phyloP scores from a whole-genome alignment of 2,888 invertebrate species.

The Pseudococcus viburni region DNA sequence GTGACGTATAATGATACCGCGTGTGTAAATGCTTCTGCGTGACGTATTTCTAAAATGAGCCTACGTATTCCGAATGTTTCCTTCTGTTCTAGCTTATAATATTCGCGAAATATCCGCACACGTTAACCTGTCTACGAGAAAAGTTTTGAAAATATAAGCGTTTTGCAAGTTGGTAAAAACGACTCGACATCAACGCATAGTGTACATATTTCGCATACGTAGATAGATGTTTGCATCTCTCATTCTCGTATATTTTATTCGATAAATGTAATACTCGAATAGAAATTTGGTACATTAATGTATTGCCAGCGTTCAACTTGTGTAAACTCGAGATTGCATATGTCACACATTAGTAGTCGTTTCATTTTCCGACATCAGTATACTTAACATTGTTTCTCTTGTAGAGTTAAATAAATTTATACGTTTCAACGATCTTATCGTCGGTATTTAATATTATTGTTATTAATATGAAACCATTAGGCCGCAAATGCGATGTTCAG shows the following conservation, averaged over 20 bases:
- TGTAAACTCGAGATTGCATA: not conserved
- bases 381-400: not conserved
- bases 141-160: not conserved
- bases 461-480: conserved; percentile 40
- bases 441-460: not conserved
- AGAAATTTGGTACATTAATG: not conserved
- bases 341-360: not conserved
- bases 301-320: not conserved
- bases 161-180: not conserved
- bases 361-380: not conserved
- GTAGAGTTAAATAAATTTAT: not conserved
- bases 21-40: conserved; percentile 31
- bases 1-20: conserved; percentile 11
- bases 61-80: not conserved
- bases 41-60: conserved; percentile 43
- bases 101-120: not conserved
- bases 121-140: not conserved
- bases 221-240: not conserved
- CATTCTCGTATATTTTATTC: not conserved
- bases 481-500: not conserved
- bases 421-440: conserved; percentile 18
- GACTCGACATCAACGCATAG: not conserved
- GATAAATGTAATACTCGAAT: not conserved
- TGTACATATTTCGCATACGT: not conserved
- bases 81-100: not conserved